Evolutionary conservation across 1,140 invertebrate species (phyloP).

Genomic region (Metopolophium dirhodum): DNA sequence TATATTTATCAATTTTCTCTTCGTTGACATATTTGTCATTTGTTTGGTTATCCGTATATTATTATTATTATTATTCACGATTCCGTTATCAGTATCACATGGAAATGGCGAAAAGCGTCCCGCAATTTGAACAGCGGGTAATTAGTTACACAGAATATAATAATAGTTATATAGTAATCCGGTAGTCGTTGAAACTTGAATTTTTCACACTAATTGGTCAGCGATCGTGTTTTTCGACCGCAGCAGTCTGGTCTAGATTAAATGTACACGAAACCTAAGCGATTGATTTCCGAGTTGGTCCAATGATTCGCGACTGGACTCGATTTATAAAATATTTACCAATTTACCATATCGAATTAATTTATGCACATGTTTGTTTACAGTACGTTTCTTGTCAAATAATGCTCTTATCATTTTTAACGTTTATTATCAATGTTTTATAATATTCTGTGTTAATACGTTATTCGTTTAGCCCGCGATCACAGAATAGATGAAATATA

Average conservation of each 20-base stretch:
- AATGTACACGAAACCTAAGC: not conserved
- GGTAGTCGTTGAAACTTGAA: not conserved
- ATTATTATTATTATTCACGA: constrained; percentile 1
- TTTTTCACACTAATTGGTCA: not conserved
- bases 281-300: not conserved
- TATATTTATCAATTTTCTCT: not conserved
- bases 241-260: not conserved
- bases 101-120: constrained; percentile 29
- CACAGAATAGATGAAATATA: too few relatives aligned
- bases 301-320: not conserved
- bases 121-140: not conserved
- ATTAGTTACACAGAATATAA: not conserved
- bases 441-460: too few relatives aligned
- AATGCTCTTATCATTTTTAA: not conserved
- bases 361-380: not conserved
- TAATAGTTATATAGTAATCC: not conserved
- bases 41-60: constrained; percentile 44
- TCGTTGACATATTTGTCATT: constrained; percentile 1
- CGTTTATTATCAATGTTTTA: not conserved
- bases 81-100: constrained; percentile 11
- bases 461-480: too few relatives aligned
- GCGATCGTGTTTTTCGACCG: not conserved
- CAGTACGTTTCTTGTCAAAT: not conserved
- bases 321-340: not conserved
- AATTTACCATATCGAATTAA: not conserved